Evolutionary conservation across 2,888 invertebrate species (phyloP).

Genomic region (Macrophya alboannulata): DNA sequence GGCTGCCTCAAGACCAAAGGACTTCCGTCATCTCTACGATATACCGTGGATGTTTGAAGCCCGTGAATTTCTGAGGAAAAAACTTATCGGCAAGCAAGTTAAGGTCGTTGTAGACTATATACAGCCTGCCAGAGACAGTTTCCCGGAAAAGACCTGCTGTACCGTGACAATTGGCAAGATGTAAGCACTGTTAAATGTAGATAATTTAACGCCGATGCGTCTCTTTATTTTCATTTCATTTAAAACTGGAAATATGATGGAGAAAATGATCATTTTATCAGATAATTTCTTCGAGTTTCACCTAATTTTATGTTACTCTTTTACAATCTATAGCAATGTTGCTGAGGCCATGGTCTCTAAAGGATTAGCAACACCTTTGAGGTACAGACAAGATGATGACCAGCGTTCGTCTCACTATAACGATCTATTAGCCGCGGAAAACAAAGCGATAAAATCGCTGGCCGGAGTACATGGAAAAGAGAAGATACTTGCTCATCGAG

Average conservation of each 20-base stretch:
- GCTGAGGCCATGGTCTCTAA: constrained; percentile 96
- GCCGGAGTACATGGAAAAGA: constrained; percentile 94
- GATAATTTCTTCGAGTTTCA: constrained; percentile 39
- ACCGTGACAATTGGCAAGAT: constrained; percentile 93
- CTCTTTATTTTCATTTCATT: too few species aligned
- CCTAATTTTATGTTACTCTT: background rate
- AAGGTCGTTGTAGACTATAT: constrained; percentile 97
- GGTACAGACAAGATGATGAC: constrained; percentile 97
- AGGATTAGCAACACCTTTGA: constrained; percentile 95
- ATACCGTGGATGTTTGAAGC: constrained; percentile 99
- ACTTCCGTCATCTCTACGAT: constrained; percentile 96
- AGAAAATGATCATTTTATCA: too few species aligned
- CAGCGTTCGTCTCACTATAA: constrained; percentile 97
- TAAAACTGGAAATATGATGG: background rate
- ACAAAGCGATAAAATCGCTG: constrained; percentile 93
- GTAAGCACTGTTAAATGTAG: constrained; percentile 79
- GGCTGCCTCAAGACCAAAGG: constrained; percentile 86
- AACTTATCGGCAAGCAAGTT: constrained; percentile 96
- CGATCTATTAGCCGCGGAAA: constrained; percentile 94
- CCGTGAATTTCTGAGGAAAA: constrained; percentile 97
- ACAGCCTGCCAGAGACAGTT: constrained; percentile 96
- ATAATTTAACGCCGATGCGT: background rate
- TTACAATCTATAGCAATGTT: constrained; percentile 87
- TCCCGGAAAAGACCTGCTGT: constrained; percentile 97
- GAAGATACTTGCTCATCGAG: constrained; percentile 90